phyloP scores from a whole-genome alignment of 2,797 vertebrate genomes.

The Kryptolebias ocellatus region DNA sequence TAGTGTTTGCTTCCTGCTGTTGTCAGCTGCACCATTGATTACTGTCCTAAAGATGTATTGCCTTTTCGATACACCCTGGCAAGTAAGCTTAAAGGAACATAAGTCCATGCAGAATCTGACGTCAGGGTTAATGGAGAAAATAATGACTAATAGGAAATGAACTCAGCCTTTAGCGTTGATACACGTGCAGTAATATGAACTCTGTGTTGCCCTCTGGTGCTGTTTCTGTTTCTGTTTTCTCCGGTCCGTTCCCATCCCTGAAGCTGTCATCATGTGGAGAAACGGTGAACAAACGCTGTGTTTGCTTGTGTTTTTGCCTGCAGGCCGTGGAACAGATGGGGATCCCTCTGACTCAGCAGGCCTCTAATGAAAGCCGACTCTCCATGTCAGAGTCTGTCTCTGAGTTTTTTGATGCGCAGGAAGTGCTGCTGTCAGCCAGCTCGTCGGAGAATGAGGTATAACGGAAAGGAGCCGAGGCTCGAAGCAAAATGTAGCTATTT shows the following conservation, averaged over 20 bases:
- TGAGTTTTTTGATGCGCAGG: conserved; percentile 99
- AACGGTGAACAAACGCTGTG: conserved; percentile 42
- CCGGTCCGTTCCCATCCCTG: conserved; percentile 25
- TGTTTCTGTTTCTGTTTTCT: conserved; percentile 43
- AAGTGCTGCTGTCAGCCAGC: conserved; percentile 97
- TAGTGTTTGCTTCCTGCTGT: conserved; percentile 50
- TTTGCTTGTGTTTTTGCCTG: conserved; percentile 64
- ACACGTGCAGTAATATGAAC: conserved; percentile 39
- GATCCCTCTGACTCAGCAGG: conserved; percentile 95
- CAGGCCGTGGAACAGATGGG: conserved; percentile 90
- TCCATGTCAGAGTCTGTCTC: conserved; percentile 99
- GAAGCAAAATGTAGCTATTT: conserved; percentile 3
- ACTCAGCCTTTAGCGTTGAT: conserved; percentile 44
- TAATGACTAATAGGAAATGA: conserved; percentile 58
- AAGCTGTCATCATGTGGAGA: conserved; percentile 30
- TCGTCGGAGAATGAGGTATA: conserved; percentile 97
- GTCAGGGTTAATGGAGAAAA: conserved; percentile 63
- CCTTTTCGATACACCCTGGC: conserved; percentile 42
- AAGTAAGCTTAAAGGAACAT: conserved; percentile 56
- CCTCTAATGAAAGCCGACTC: conserved; percentile 95
- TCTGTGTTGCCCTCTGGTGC: conserved; percentile 25
- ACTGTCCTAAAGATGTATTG: conserved; percentile 49
- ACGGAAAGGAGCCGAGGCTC: conserved; percentile 1
- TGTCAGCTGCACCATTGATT: conserved; percentile 65
- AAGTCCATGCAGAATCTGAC: conserved; percentile 55